Conservation (phyloP, 2,888 invertebrate species). For the Zaprionus lineosus region DNA sequence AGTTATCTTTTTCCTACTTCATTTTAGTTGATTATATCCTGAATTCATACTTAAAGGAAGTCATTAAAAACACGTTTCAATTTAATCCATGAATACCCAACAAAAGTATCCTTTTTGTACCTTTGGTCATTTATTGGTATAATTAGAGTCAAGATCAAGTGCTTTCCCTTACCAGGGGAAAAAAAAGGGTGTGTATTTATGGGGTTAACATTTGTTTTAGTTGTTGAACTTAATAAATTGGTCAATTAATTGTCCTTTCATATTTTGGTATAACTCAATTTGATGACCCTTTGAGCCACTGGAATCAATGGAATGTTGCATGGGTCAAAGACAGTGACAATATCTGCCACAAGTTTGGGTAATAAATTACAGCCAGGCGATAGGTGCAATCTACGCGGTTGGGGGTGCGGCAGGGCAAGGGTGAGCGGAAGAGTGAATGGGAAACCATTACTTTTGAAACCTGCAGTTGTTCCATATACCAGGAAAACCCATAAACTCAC, state of each 20-base stretch:
- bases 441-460: constrained; percentile 43
- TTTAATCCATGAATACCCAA: too few relatives aligned
- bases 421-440: constrained; percentile 5
- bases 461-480: constrained; percentile 35
- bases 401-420: too few relatives aligned
- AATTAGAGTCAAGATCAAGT: too few relatives aligned
- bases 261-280: constrained; percentile 14
- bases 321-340: constrained; percentile 27
- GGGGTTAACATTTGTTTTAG: background rate
- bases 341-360: constrained; percentile 20
- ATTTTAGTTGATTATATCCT: too few relatives aligned
- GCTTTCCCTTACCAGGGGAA: too few relatives aligned
- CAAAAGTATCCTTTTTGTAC: too few relatives aligned
- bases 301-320: constrained; percentile 29
- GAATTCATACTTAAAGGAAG: too few relatives aligned
- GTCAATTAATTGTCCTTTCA: constrained; percentile 16
- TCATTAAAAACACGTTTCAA: too few relatives aligned
- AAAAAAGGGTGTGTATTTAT: too few relatives aligned
- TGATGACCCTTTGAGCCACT: constrained; percentile 20
- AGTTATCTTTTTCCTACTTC: too few relatives aligned
- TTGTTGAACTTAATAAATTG: constrained; percentile 17
- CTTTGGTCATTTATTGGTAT: too few relatives aligned
- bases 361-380: constrained; percentile 42
- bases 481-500: background rate
- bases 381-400: constrained; percentile 40